These are phyloP conservation scores for Antrozous pallidus DNA, from an alignment of 2,797 vertebrate species.

Conservation along the genomic window DNA sequence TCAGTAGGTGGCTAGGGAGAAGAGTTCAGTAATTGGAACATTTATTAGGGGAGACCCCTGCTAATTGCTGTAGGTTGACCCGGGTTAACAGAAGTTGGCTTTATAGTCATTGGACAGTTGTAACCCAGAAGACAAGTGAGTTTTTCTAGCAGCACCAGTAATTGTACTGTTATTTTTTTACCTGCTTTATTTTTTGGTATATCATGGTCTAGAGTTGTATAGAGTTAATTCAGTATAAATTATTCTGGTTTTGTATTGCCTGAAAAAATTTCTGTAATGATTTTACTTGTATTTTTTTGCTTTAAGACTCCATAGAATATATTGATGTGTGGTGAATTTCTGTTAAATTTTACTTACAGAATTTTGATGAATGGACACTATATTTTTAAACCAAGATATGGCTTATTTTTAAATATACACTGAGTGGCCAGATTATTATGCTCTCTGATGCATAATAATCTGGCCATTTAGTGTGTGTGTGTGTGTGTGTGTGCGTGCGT, in stretches of 20 bases:
- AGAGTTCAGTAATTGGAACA: background rate
- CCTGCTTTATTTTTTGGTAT: conserved; percentile 1
- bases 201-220: background rate
- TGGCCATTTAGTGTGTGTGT: no score
- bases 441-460: no score
- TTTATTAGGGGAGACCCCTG: background rate
- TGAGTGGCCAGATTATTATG: no score
- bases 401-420: background rate
- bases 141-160: conserved; percentile 36
- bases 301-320: conserved; percentile 2
- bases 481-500: no score
- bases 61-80: background rate
- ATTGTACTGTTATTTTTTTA: conserved; percentile 56
- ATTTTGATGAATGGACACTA: background rate
- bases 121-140: background rate
- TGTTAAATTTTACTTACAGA: conserved; percentile 28
- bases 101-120: conserved; percentile 27
- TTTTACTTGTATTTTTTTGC: conserved; percentile 33
- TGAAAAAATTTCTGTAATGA: background rate
- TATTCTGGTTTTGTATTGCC: conserved; percentile 8
- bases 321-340: background rate
- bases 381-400: background rate
- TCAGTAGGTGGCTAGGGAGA: background rate
- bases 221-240: conserved; percentile 6
- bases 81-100: background rate